Evolutionary conservation across 2,113 vertebrate genomes (phyloP).

Genomic region (Fulmarus glacialis): DNA sequence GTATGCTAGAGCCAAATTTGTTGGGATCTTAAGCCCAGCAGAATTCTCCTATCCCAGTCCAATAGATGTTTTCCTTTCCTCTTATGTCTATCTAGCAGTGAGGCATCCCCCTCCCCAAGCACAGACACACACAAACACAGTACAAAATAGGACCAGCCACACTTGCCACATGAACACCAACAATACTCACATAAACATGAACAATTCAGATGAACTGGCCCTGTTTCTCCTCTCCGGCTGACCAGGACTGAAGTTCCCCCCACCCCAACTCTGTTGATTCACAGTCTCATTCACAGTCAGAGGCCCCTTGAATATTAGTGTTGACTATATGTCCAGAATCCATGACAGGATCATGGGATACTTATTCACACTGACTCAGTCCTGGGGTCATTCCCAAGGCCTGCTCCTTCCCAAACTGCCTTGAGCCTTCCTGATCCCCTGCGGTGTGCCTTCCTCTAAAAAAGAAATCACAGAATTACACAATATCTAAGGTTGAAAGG

Average conservation of each 20-base stretch:
- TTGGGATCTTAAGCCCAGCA: rapidly evolving
- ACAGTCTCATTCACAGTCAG: background rate
- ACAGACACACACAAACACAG: too few relatives aligned
- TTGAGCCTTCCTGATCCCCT: background rate
- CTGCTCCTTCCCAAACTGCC: background rate
- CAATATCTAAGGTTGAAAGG: background rate
- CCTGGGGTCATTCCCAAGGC: background rate
- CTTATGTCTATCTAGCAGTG: background rate
- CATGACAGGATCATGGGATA: background rate
- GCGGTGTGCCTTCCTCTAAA: background rate
- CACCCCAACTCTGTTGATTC: background rate
- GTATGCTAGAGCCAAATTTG: background rate
- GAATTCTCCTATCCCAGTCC: background rate
- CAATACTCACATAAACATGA: background rate
- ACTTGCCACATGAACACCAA: background rate
- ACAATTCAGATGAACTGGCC: background rate
- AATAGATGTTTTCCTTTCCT: background rate
- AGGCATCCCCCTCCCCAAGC: background rate
- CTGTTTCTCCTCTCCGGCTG: background rate
- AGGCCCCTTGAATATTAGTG: background rate
- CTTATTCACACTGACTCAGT: background rate
- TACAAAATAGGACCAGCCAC: background rate
- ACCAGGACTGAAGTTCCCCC: background rate
- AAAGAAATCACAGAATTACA: background rate
- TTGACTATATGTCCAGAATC: background rate